Percentiles rank a stretch among this genome's conserved stretches.
phyloP scores from a whole-genome alignment of 2,888 invertebrate species.

The Scelioninae gen. 2 region DNA sequence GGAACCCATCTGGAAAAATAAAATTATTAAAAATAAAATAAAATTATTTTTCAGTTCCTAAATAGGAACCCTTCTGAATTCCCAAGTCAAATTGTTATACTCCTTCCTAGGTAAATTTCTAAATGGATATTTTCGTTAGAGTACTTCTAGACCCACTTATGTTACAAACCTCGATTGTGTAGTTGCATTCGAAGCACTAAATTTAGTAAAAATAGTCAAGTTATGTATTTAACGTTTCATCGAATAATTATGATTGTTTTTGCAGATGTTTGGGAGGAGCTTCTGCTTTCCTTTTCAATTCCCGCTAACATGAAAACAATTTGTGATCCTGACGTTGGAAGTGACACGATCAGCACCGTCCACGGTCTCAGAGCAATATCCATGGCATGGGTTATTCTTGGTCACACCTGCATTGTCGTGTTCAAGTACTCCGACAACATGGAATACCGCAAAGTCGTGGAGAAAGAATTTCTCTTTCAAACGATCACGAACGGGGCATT shows the following conservation, averaged over 20 bases:
- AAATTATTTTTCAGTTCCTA: too few species aligned
- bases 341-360: conserved; percentile 74
- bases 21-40: too few species aligned
- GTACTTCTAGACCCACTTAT: too few species aligned
- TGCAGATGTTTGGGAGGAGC: conserved; percentile 70
- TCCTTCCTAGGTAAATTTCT: too few species aligned
- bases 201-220: too few species aligned
- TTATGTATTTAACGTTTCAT: too few species aligned
- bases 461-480: conserved; percentile 74
- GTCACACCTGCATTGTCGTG: conserved; percentile 80
- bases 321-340: conserved; percentile 73
- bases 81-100: too few species aligned
- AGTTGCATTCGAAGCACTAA: too few species aligned
- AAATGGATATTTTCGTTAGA: too few species aligned
- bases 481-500: conserved; percentile 75
- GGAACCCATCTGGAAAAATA: too few species aligned
- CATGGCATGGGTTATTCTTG: conserved; percentile 75
- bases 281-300: conserved; percentile 74
- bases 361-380: conserved; percentile 75
- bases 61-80: too few species aligned
- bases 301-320: conserved; percentile 72
- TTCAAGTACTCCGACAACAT: conserved; percentile 90
- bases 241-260: not conserved
- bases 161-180: too few species aligned
- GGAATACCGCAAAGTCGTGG: conserved; percentile 74